These are phyloP conservation scores for Notodonta ziczac DNA, from an alignment of 2,888 invertebrate species.

Conservation along the genomic window DNA sequence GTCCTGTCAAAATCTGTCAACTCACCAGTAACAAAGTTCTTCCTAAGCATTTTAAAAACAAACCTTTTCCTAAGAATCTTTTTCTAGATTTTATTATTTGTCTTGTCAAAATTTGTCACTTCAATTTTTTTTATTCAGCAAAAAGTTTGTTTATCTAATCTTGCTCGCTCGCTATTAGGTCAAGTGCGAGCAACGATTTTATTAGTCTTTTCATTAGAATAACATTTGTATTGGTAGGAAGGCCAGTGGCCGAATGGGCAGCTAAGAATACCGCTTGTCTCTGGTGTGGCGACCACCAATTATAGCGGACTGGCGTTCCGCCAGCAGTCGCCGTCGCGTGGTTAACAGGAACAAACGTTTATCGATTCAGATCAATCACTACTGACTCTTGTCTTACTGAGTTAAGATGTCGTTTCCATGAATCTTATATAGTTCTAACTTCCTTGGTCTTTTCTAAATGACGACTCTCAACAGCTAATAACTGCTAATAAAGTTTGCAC, in stretches of 20 bases:
- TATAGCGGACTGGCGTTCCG: conserved; percentile 92
- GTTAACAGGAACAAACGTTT: conserved; percentile 70
- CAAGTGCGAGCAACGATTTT: conserved; percentile 73
- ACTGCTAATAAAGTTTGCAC: no score
- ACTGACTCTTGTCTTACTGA: conserved; percentile 36
- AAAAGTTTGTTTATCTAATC: conserved; percentile 55
- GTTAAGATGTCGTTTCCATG: conserved; percentile 1
- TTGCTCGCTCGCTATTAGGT: conserved; percentile 68
- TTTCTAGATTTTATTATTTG: conserved; percentile 2
- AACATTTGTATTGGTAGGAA: conserved; percentile 61
- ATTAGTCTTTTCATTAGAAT: conserved; percentile 64
- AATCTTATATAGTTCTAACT: no score
- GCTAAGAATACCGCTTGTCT: conserved; percentile 88
- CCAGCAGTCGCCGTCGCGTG: conserved; percentile 84
- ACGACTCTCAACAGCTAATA: background rate
- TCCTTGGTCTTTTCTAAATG: background rate
- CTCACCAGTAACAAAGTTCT: background rate
- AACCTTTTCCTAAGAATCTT: background rate
- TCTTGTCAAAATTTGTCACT: conserved; percentile 12
- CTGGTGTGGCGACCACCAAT: conserved; percentile 90
- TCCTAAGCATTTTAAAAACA: background rate
- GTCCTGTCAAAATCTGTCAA: no score
- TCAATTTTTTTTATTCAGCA: conserved; percentile 28
- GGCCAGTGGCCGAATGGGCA: conserved; percentile 79
- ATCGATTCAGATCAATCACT: conserved; percentile 72